Conservation (phyloP, 1,140 invertebrate genomes). For the Euborellia annulipes region DNA sequence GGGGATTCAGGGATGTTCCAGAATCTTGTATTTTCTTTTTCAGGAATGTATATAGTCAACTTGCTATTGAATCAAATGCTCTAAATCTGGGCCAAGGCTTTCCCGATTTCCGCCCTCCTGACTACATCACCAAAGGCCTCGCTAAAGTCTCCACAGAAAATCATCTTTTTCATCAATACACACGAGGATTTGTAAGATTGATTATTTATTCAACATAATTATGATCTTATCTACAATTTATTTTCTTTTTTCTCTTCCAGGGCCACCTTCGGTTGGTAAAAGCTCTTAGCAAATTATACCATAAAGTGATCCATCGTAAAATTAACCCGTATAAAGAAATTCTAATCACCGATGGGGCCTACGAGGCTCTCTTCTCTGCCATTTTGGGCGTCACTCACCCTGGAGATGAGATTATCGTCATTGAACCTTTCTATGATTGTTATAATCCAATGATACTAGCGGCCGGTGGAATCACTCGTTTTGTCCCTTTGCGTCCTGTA, state of each 20-base stretch:
- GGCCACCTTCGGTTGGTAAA: slow-evolving; percentile 83
- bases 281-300: slow-evolving; percentile 71
- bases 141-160: slow-evolving; percentile 49
- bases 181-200: slow-evolving; percentile 59
- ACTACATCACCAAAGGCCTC: slow-evolving; percentile 66
- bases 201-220: background rate
- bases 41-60: slow-evolving; percentile 89
- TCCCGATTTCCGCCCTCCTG: slow-evolving; percentile 80
- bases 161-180: slow-evolving; percentile 80
- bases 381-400: slow-evolving; percentile 70
- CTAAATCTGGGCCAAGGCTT: slow-evolving; percentile 96
- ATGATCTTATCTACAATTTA: background rate
- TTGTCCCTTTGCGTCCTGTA: slow-evolving; percentile 74
- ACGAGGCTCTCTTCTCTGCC: slow-evolving; percentile 74
- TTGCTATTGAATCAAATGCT: slow-evolving; percentile 77
- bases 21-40: slow-evolving; percentile 21
- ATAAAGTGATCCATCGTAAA: slow-evolving; percentile 49
- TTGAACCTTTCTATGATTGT: slow-evolving; percentile 97
- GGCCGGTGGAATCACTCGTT: slow-evolving; percentile 74
- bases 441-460: slow-evolving; percentile 87
- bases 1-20: no score
- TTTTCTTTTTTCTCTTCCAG: slow-evolving; percentile 47
- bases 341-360: slow-evolving; percentile 79
- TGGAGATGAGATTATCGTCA: slow-evolving; percentile 89
- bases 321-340: slow-evolving; percentile 75